Evolutionary conservation across 2,113 vertebrate species (phyloP), one percentile per base, ranked within the genome.

Genomic region (Melanostigma gelatinosum): DNA sequence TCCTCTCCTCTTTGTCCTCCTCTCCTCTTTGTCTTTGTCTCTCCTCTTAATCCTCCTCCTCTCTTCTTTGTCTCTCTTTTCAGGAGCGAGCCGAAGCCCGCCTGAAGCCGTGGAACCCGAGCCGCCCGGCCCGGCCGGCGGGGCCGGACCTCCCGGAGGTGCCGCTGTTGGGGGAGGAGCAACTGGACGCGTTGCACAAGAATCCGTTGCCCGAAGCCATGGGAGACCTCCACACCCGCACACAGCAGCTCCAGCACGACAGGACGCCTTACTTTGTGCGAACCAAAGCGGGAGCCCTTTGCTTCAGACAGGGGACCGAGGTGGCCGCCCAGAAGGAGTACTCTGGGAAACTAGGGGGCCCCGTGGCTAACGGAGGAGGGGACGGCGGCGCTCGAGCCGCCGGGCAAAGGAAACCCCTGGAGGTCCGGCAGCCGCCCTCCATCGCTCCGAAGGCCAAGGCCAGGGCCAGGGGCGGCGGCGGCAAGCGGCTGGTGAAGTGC

Each of bases 231-330:
- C 96, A 98, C 90, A 95, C 93, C 6, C 89, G 87, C 1, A 91
- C 92, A n/a, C 95, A 97, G 2, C 86, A 93, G 57, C 95, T 99
- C 54, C 93, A 94, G 0, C 95, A 98, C 70, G 97, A 99, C 89
- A 94, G 84, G 42, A 93, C 94, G 0, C 86, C 96, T 4, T 99
- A 98, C 54, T 99, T 99, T 72, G 95, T 96, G 42, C 96, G 94
- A 80, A 99, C 97, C 93, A 98, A 97, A 92, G 97, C 97, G 0
- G 98, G 98, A 0, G 98, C 97, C 0, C 68, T 97, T 75, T 99
- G 98, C 91, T 99, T 99, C 92, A 96, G 95, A 6, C 96, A 95
- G 8, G 98, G 98, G 22, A 99, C 97, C 0, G 97, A 97, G 91
- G 93, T 95, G 84, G 82, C 96, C 1, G 71, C 87, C n/a, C 89